Conservation (phyloP, 2,113 vertebrate species). For the Cyprinodon variegatus region DNA sequence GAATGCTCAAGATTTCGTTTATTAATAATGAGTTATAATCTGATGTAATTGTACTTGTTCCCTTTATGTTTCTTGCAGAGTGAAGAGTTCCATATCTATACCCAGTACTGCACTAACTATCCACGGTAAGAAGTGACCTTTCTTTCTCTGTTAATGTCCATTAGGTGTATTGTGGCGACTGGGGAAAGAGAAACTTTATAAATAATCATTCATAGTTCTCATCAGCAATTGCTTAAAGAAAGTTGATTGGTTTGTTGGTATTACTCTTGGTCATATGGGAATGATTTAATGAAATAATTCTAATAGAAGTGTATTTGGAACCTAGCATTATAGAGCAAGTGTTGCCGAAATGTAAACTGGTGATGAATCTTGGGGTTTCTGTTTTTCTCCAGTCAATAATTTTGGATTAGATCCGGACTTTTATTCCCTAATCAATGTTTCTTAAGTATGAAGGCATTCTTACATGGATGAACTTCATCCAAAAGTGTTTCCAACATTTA, state of each 20-base stretch:
- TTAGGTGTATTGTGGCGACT: neutral
- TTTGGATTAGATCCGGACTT: too few species aligned
- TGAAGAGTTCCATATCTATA: slow-evolving; percentile 97
- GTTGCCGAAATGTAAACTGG: neutral
- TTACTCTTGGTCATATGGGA: neutral
- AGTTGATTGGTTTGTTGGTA: neutral
- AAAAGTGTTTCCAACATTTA: neutral
- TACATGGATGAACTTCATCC: neutral
- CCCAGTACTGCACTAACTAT: slow-evolving; percentile 96
- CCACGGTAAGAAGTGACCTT: slow-evolving; percentile 80
- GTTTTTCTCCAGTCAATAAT: too few species aligned
- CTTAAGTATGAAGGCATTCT: neutral
- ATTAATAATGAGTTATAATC: neutral
- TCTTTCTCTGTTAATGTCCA: neutral
- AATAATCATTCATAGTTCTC: neutral
- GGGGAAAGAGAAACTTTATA: neutral
- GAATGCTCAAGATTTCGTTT: neutral
- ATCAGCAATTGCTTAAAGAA: neutral
- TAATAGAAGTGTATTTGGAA: neutral
- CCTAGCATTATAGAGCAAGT: neutral
- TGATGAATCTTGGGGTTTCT: too few species aligned
- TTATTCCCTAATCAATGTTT: too few species aligned
- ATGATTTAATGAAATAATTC: neutral
- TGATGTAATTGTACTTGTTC: slow-evolving; percentile 4
- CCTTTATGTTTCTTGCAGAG: slow-evolving; percentile 80